These are phyloP conservation scores for Trachemys scripta DNA, from an alignment of 2,113 vertebrate genomes.

Conservation along the genomic window DNA sequence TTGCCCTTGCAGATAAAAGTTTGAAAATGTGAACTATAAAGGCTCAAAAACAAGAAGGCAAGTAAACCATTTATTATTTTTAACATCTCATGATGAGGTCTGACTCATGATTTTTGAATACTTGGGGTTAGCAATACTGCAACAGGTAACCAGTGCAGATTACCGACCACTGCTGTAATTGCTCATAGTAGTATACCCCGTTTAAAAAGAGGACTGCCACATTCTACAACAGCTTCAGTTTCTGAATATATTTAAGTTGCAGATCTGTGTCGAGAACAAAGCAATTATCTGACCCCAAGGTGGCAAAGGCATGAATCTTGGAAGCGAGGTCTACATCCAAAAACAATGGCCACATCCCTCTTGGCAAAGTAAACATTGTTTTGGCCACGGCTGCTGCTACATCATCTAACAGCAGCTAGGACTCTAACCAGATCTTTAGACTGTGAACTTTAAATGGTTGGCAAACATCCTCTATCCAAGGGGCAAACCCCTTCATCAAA, in stretches of 20 bases:
- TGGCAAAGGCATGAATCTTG: neutral
- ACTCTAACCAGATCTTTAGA: neutral
- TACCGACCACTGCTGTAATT: neutral
- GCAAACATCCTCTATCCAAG: constrained; percentile 39
- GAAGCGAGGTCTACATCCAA: constrained; percentile 19
- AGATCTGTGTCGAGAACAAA: neutral
- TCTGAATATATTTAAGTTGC: neutral
- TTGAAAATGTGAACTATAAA: neutral
- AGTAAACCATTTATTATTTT: neutral
- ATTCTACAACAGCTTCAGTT: neutral
- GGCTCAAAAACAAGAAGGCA: neutral
- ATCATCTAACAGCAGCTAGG: neutral
- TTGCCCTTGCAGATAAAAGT: neutral
- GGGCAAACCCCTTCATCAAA: constrained; percentile 38
- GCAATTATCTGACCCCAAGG: constrained; percentile 30
- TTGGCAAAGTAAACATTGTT: constrained; percentile 57
- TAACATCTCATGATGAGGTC: neutral
- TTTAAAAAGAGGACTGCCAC: neutral
- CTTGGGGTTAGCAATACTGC: neutral
- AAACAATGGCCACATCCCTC: constrained; percentile 6
- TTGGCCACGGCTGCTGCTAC: constrained; percentile 47
- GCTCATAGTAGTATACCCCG: neutral
- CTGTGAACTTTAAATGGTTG: neutral
- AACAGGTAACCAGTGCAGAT: neutral
- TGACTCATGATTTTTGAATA: neutral